Evolutionary conservation across 2,888 invertebrate genomes (phyloP), one percentile per base, ranked within the genome.

Genomic region (Apodemia mormo): DNA sequence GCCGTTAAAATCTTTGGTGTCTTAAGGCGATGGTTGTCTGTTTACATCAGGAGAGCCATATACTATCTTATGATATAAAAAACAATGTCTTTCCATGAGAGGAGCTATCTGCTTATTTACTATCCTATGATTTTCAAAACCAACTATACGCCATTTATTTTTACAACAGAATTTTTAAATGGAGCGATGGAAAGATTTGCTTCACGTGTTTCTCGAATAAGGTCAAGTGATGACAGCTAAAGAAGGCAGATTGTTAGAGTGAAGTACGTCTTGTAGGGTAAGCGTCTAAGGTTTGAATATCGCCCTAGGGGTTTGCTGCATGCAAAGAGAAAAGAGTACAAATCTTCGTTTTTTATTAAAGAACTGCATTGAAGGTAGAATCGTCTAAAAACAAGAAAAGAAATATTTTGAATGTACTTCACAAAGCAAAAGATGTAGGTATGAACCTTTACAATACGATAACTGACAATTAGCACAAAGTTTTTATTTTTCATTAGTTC

Each of bases 191-290:
- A 33, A 33, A 61, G 33, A 37, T 52, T 52, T 52, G n/a, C 61
- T 10, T 56, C 29, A 37, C 33, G 61, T 30, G 14, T 61, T 61
- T 30, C 61, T 61, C 33, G 61, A 61, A 74, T 67, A 67, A 66
- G 74, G 75, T 75, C 75, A 72, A 75, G 75, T 67, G 68, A 30
- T 45, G 72, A 73, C 71, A 72, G 66, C 73, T 70, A 67, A 70
- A 72, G 74, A 71, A 73, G 70, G 67, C 65, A 66, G 74, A 68
- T 72, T 71, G 75, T 75, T 70, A 74, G 10, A 65, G 68, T 43
- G 65, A 69, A 58, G 61, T 14, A 61, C 33, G 33, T 37, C 61
- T 61, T 61, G 33, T 33, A 37, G 33, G 5, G 29, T 58, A 61
- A 61, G 33, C 61, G 61, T 61, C 61, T 61, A 61, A 61, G 61